A percentile compares a stretch with the other conserved stretches of the same genome.
These are phyloP conservation scores for Hedychridium roseum DNA, from an alignment of 2,888 invertebrate species.

Conservation along the genomic window DNA sequence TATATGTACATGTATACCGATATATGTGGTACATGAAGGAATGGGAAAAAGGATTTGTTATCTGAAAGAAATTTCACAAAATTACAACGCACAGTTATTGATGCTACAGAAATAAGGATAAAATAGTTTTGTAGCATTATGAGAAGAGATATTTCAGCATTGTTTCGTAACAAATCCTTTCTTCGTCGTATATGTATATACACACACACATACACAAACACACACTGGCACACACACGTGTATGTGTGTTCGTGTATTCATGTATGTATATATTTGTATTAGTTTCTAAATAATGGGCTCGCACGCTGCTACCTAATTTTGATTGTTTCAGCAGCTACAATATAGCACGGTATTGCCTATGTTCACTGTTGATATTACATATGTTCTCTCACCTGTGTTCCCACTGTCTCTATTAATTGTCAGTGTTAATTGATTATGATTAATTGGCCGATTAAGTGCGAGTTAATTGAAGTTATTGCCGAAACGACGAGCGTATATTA, in stretches of 20 bases:
- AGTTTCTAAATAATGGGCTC: constrained; percentile 47
- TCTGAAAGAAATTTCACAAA: too few relatives aligned
- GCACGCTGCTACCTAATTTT: constrained; percentile 61
- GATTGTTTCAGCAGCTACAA: constrained; percentile 61
- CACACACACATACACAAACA: background rate
- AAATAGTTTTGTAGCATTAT: too few relatives aligned
- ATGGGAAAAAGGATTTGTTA: too few relatives aligned
- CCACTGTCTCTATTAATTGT: constrained; percentile 59
- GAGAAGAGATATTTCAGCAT: too few relatives aligned
- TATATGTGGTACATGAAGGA: too few relatives aligned
- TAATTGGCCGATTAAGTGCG: constrained; percentile 46
- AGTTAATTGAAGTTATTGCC: constrained; percentile 40
- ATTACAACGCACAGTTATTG: too few relatives aligned
- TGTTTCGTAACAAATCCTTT: too few relatives aligned
- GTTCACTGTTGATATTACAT: constrained; percentile 60
- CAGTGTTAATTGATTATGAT: constrained; percentile 56
- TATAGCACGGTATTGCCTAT: constrained; percentile 62
- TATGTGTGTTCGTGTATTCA: constrained; percentile 5
- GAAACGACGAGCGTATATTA: constrained; percentile 51
- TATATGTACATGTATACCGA: too few relatives aligned
- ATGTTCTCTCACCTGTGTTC: constrained; percentile 59
- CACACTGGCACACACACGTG: too few relatives aligned
- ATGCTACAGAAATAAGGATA: too few relatives aligned
- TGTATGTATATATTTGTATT: constrained; percentile 22
- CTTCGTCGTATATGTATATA: background rate